These are phyloP conservation scores for Lethrus apterus DNA, from an alignment of 1,140 invertebrate species.

Conservation along the genomic window DNA sequence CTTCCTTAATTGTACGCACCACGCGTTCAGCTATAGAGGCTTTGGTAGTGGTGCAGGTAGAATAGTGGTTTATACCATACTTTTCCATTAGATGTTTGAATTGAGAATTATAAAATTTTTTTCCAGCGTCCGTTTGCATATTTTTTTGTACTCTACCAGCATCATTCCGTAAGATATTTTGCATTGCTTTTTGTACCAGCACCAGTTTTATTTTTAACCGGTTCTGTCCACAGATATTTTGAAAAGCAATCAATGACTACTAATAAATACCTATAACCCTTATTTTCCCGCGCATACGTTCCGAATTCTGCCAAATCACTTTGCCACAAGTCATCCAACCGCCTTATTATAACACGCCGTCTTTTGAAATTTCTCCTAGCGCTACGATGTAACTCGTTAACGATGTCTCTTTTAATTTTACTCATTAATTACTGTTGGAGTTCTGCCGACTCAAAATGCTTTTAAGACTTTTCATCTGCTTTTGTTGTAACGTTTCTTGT, in stretches of 20 bases:
- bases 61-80: conserved; percentile 37
- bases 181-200: too few relatives aligned
- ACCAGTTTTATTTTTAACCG: conserved; percentile 35
- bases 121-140: conserved; percentile 36
- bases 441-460: too few relatives aligned
- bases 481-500: too few relatives aligned
- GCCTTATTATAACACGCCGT: conserved; percentile 32
- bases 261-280: conserved; percentile 30
- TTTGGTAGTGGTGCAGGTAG: conserved; percentile 37
- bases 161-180: too few relatives aligned
- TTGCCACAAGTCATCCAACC: conserved; percentile 29
- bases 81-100: conserved; percentile 31
- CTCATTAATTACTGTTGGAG: too few relatives aligned
- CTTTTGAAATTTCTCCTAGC: conserved; percentile 37
- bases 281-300: conserved; percentile 25
- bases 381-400: conserved; percentile 37
- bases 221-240: conserved; percentile 30
- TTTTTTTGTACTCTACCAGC: conserved; percentile 9
- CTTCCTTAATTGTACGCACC: conserved; percentile 38
- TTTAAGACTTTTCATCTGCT: too few relatives aligned
- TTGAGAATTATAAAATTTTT: conserved; percentile 32
- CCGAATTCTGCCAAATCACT: conserved; percentile 25
- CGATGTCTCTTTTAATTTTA: conserved; percentile 25
- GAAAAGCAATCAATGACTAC: conserved; percentile 35
- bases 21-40: conserved; percentile 40